Percentiles rank a stretch among this genome's conserved stretches.
Evolutionary conservation across 2,113 vertebrate species (phyloP).

Genomic region (Charina bottae): DNA sequence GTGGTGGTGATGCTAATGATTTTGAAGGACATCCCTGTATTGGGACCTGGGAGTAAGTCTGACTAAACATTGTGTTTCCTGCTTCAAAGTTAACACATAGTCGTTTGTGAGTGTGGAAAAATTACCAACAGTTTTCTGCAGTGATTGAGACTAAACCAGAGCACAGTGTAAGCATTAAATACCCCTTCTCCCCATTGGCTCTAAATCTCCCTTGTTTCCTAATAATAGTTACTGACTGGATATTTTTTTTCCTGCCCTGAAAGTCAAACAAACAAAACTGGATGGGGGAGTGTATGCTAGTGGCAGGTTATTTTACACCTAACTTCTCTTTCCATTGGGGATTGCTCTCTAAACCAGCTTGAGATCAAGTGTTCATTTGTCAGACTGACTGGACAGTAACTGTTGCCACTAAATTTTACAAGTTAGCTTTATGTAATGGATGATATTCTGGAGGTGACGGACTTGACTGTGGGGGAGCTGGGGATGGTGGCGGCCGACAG

Average conservation of each 20-base stretch:
- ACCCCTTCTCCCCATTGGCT: not conserved
- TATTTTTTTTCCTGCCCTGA: not conserved
- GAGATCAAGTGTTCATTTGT: not conserved
- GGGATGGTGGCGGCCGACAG: too few species aligned
- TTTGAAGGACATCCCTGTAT: not conserved
- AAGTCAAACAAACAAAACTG: not conserved
- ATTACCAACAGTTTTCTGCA: not conserved
- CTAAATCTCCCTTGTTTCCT: too few species aligned
- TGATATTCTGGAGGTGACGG: too few species aligned
- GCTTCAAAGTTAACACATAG: not conserved
- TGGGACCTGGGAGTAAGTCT: not conserved
- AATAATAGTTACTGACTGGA: not conserved
- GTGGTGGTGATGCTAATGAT: not conserved
- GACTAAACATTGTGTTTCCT: not conserved
- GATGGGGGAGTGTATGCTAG: not conserved
- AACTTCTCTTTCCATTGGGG: too few species aligned
- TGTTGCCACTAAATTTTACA: not conserved
- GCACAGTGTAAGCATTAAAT: not conserved
- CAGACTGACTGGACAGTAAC: not conserved
- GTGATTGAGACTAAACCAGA: not conserved
- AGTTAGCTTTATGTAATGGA: not conserved
- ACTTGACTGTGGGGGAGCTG: too few species aligned
- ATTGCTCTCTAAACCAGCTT: not conserved
- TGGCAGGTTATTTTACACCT: not conserved
- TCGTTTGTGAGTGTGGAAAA: not conserved